Conservation (phyloP, 2,888 invertebrate species). For the Helobdella robusta region DNA sequence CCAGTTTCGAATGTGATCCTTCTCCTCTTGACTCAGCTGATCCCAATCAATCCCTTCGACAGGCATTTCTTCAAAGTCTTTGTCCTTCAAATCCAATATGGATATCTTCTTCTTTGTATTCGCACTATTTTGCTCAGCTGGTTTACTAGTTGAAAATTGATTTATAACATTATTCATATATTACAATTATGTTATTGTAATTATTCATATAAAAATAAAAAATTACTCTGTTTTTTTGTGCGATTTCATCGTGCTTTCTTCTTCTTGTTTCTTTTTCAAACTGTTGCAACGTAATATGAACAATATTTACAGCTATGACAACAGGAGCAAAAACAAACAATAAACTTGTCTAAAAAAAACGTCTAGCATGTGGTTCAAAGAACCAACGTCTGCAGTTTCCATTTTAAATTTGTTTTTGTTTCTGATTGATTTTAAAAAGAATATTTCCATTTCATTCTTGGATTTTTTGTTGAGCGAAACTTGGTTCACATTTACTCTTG, state of each 20-base stretch:
- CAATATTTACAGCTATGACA: slow-evolving; percentile 42
- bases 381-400: too few relatives aligned
- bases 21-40: slow-evolving; percentile 32
- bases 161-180: too few relatives aligned
- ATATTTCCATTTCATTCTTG: too few relatives aligned
- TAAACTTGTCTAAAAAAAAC: too few relatives aligned
- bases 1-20: slow-evolving; percentile 28
- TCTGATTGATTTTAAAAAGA: too few relatives aligned
- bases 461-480: too few relatives aligned
- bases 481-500: too few relatives aligned
- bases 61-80: slow-evolving; percentile 30
- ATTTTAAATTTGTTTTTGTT: too few relatives aligned
- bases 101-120: slow-evolving; percentile 18
- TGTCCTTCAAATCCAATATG: slow-evolving; percentile 26
- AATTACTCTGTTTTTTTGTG: slow-evolving; percentile 42
- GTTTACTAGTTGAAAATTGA: too few relatives aligned
- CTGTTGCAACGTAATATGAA: slow-evolving; percentile 50
- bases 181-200: too few relatives aligned
- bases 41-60: slow-evolving; percentile 36
- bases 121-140: too few relatives aligned
- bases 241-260: slow-evolving; percentile 50
- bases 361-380: too few relatives aligned
- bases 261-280: slow-evolving; percentile 51
- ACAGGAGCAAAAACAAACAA: neutral
- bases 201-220: neutral